Conservation (phyloP, 2,888 invertebrate genomes). For the Lydus trimaculatus region DNA sequence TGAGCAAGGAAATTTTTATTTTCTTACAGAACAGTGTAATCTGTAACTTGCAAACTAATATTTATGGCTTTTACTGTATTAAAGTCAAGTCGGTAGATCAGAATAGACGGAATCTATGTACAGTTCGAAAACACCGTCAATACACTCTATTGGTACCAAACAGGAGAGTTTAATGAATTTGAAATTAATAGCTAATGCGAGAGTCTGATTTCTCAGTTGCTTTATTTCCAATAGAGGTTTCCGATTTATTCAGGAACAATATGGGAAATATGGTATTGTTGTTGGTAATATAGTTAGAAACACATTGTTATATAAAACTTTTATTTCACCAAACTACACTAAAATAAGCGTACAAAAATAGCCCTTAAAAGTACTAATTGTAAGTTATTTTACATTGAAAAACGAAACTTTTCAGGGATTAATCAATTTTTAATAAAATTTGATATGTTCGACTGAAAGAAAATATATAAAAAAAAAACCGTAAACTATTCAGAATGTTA, state of each 20-base stretch:
- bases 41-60: no score
- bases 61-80: no score
- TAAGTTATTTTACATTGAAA: constrained; percentile 21
- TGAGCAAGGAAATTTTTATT: no score
- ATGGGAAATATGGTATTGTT: neutral
- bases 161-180: no score
- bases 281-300: constrained; percentile 13
- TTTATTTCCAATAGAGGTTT: neutral
- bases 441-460: constrained; percentile 9
- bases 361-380: constrained; percentile 38
- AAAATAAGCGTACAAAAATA: constrained; percentile 51
- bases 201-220: neutral
- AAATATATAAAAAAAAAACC: neutral
- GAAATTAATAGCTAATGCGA: neutral
- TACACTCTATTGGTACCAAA: no score
- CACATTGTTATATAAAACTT: constrained; percentile 30
- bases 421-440: constrained; percentile 18
- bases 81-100: no score
- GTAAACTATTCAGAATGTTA: neutral
- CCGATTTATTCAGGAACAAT: constrained; percentile 13
- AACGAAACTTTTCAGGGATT: constrained; percentile 17
- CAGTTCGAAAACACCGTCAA: no score
- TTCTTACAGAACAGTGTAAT: no score
- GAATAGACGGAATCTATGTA: no score
- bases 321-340: constrained; percentile 31